Conservation (phyloP, 1,140 invertebrate genomes). For the Macrotrachela quadricornifera region DNA sequence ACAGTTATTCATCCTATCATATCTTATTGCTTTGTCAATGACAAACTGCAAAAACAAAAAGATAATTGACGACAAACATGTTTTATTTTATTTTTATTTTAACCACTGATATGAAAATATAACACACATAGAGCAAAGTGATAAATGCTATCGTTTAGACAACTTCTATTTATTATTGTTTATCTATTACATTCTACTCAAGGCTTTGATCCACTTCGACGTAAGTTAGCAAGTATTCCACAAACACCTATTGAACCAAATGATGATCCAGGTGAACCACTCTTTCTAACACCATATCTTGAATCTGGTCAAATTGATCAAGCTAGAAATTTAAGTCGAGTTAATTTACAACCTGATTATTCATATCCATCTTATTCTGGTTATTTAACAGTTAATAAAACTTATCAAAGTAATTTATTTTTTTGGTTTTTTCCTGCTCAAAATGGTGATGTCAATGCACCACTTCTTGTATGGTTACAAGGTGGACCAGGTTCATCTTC, state of each 20-base stretch:
- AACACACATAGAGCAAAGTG: too few relatives aligned
- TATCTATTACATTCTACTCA: too few relatives aligned
- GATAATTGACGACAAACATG: too few relatives aligned
- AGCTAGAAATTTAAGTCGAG: conserved; percentile 14
- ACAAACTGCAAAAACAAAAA: too few relatives aligned
- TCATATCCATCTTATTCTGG: conserved; percentile 35
- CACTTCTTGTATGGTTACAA: conserved; percentile 62
- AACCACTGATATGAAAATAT: too few relatives aligned
- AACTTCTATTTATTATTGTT: too few relatives aligned
- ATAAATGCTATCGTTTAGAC: too few relatives aligned
- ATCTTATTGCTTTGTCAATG: too few relatives aligned
- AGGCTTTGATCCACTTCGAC: too few relatives aligned
- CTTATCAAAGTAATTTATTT: conserved; percentile 56
- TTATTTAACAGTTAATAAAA: conserved; percentile 49
- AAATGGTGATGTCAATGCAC: conserved; percentile 19
- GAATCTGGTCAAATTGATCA: conserved; percentile 37
- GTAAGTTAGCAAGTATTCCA: too few relatives aligned
- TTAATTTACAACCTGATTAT: not conserved
- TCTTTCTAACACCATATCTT: conserved; percentile 44
- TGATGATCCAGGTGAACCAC: conserved; percentile 38
- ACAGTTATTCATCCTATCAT: too few relatives aligned
- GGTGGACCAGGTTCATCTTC: conserved; percentile 57
- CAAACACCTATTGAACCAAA: not conserved
- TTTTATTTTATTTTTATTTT: too few relatives aligned
- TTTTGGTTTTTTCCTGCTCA: conserved; percentile 67